Evolutionary conservation across 1,140 invertebrate genomes (phyloP), one percentile per base, ranked within the genome.

Genomic region (Lethrus apterus): DNA sequence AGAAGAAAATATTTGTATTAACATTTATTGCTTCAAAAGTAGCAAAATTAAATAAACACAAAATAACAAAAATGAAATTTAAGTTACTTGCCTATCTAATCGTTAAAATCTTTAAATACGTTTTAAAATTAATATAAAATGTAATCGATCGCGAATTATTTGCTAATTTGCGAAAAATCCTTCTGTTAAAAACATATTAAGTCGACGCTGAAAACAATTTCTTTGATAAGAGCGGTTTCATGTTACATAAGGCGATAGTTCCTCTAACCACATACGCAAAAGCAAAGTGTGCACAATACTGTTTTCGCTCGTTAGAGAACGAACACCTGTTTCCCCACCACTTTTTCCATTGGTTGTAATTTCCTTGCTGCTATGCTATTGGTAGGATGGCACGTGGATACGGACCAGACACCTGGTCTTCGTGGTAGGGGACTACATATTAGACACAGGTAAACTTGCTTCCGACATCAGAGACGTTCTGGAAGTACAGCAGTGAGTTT

Each of bases 321-420:
- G 59, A 55, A 60, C 62, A 64, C 62, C 62, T 64, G 62, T 60
- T 56, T 57, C 48, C 48, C 51, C 56, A 44, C 26, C 56, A 55
- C 47, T 50, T 48, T 45, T 23, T 18, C 47, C 34, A 60, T 61
- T 62, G 62, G 60, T 44, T 44, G 35, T 29, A 38, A 36, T 15
- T 23, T 34, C 11, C 11, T 23, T n/a, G 36, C 2, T n/a, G 10
- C 4, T 29, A 42, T 13, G 10, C 30, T 29, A 64, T 64, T 64
- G 62, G 62, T 50, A 40, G 30, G 24, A 7, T 29, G 60, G 62
- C 62, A 64, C 62, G 62, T 64, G 62, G 48, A 59, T 34, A 26
- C 3, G 15, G 26, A 29, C 4, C 13, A 17, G 26, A 36, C 50
- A 40, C 33, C 46, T 47, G 54, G 43, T 48, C 35, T 13, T 20